phyloP scores from a whole-genome alignment of 2,113 vertebrate species.

The Pseudolaguvia tuberculata region DNA sequence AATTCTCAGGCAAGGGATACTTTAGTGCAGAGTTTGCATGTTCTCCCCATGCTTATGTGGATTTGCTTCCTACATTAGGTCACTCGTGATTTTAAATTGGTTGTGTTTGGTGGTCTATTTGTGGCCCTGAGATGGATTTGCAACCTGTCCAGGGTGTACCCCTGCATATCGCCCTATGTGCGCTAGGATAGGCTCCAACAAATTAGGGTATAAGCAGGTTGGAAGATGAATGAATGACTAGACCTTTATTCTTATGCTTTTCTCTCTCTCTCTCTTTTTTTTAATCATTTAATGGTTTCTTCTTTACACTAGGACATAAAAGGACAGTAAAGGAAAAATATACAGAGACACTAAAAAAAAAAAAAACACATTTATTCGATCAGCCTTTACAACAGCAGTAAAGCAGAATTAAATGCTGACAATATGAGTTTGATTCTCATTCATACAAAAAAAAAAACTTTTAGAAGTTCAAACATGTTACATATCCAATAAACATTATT shows the following conservation, averaged over 20 bases:
- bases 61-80: too few relatives aligned
- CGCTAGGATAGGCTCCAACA: too few relatives aligned
- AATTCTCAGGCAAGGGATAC: too few relatives aligned
- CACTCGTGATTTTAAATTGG: too few relatives aligned
- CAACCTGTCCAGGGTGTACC: too few relatives aligned
- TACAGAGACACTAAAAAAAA: background rate
- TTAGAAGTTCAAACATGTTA: background rate
- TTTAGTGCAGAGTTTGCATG: too few relatives aligned
- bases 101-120: too few relatives aligned
- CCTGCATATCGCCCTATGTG: too few relatives aligned
- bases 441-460: slow-evolving; percentile 20
- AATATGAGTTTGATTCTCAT: background rate
- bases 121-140: too few relatives aligned
- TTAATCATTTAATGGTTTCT: background rate
- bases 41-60: too few relatives aligned
- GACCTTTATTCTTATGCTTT: background rate
- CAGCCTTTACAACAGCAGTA: slow-evolving; percentile 12
- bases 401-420: background rate
- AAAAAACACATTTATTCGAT: slow-evolving; percentile 37
- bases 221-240: too few relatives aligned
- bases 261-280: background rate
- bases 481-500: slow-evolving; percentile 13
- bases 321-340: background rate
- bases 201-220: too few relatives aligned
- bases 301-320: background rate